Evolutionary conservation across 2,888 invertebrate species (phyloP).

Genomic region (Latheticus oryzae): DNA sequence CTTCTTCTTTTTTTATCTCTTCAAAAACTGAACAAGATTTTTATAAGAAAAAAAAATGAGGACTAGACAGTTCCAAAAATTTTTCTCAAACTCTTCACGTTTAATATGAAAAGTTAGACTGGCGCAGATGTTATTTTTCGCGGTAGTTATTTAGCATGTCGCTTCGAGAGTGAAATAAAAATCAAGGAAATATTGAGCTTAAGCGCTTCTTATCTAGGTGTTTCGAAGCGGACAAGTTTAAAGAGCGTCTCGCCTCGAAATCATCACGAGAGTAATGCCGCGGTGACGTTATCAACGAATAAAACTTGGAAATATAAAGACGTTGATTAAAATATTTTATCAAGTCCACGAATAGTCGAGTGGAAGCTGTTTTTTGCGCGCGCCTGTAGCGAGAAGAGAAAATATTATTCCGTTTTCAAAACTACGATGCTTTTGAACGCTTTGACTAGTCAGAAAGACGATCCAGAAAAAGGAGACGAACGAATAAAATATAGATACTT

Average conservation of each 20-base stretch:
- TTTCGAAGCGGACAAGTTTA: slow-evolving; percentile 23
- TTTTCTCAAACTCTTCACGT: too few relatives aligned
- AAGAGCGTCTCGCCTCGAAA: slow-evolving; percentile 26
- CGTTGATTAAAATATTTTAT: slow-evolving; percentile 62
- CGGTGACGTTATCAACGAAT: slow-evolving; percentile 52
- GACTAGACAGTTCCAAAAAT: too few relatives aligned
- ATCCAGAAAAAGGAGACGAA: slow-evolving; percentile 14
- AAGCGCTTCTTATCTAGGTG: slow-evolving; percentile 29
- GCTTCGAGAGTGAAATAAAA: slow-evolving; percentile 26
- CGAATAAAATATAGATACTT: slow-evolving; percentile 31
- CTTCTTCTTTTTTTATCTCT: background rate
- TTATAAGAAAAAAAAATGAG: too few relatives aligned
- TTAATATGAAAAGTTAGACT: too few relatives aligned
- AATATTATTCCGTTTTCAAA: slow-evolving; percentile 59
- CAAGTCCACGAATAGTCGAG: slow-evolving; percentile 56
- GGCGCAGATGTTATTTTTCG: too few relatives aligned
- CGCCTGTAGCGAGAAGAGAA: slow-evolving; percentile 53
- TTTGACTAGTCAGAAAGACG: slow-evolving; percentile 50
- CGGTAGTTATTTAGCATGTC: slow-evolving; percentile 11
- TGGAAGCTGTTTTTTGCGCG: slow-evolving; percentile 55
- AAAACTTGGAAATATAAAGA: slow-evolving; percentile 57
- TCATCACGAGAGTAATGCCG: slow-evolving; percentile 46
- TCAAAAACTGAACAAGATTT: too few relatives aligned
- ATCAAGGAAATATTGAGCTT: slow-evolving; percentile 10
- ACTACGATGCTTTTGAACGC: slow-evolving; percentile 57